phyloP scores from a whole-genome alignment of 2,113 vertebrate species.

The Rhagologus leucostigma region DNA sequence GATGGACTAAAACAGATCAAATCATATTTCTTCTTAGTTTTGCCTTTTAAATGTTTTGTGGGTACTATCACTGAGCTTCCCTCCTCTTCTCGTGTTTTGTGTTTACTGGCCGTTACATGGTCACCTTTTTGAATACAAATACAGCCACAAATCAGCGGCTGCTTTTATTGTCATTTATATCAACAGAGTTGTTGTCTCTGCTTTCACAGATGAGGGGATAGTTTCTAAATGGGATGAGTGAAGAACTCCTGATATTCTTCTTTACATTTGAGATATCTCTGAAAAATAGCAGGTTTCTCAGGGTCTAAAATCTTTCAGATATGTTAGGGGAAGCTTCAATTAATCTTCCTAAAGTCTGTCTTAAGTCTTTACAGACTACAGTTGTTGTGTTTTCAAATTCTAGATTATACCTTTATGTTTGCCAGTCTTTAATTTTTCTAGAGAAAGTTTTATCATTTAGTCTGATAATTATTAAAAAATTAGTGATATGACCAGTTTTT shows the following conservation, averaged over 20 bases:
- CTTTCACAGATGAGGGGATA: neutral
- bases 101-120: neutral
- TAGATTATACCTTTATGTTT: neutral
- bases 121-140: neutral
- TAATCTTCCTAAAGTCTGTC: neutral
- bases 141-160: neutral
- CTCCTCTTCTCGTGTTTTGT: neutral
- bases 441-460: neutral
- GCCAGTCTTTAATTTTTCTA: neutral
- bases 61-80: neutral
- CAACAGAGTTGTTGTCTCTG: neutral
- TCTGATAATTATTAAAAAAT: neutral
- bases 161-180: neutral
- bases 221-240: neutral
- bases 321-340: neutral
- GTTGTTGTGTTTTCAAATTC: neutral
- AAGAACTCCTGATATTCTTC: neutral
- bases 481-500: neutral
- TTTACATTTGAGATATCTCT: neutral
- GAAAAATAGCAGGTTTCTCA: neutral
- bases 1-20: neutral
- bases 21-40: neutral
- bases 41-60: neutral
- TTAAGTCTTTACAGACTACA: neutral
- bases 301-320: neutral